These are phyloP conservation scores for Orientallactaga bullata DNA, from an alignment of 2,113 vertebrate species.

Conservation along the genomic window DNA sequence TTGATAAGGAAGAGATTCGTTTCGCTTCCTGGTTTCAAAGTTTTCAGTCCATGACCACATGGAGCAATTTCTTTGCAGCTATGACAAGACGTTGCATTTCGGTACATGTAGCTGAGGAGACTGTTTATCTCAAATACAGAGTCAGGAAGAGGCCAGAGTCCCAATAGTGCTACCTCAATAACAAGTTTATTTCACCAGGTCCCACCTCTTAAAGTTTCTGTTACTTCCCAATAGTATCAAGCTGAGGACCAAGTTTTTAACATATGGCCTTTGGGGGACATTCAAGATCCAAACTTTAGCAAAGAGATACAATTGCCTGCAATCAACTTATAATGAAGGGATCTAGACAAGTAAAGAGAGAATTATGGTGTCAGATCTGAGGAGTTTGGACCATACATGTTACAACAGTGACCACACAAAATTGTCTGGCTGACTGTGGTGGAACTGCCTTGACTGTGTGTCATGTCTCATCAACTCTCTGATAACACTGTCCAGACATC, in stretches of 20 bases:
- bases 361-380: background rate
- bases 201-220: background rate
- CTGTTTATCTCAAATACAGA: background rate
- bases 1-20: background rate
- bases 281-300: background rate
- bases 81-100: background rate
- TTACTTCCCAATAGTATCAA: background rate
- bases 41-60: background rate
- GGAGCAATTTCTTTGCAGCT: background rate
- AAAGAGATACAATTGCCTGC: background rate
- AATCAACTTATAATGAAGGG: background rate
- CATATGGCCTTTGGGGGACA: background rate
- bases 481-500: slow-evolving; percentile 52
- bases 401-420: slow-evolving; percentile 17
- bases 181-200: background rate
- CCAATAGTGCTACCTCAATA: background rate
- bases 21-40: background rate
- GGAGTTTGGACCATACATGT: background rate
- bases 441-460: background rate
- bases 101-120: background rate
- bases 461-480: slow-evolving; percentile 25
- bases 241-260: background rate
- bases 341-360: background rate
- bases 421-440: background rate
- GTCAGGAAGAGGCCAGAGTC: background rate